These are phyloP conservation scores for Dicerorhinus sumatrensis DNA, from an alignment of 2,113 vertebrate genomes.

Conservation along the genomic window DNA sequence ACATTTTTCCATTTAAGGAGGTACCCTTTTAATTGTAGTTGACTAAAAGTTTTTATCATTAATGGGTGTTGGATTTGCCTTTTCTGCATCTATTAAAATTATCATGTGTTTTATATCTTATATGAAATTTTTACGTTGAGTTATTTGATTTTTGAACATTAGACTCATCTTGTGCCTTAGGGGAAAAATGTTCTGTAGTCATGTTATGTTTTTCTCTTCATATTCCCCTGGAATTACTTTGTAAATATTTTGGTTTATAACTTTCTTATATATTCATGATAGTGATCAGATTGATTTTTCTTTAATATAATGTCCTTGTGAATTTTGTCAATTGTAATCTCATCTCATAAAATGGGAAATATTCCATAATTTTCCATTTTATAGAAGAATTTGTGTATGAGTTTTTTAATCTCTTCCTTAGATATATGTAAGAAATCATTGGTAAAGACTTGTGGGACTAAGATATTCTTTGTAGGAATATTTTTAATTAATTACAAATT, in stretches of 20 bases:
- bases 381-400: background rate
- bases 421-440: background rate
- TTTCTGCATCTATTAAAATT: background rate
- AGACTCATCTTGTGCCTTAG: background rate
- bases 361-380: background rate
- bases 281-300: background rate
- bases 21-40: background rate
- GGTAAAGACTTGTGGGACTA: background rate
- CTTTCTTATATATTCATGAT: background rate
- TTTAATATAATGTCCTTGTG: background rate
- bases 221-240: background rate
- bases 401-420: background rate
- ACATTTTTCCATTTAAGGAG: background rate
- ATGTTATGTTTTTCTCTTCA: background rate
- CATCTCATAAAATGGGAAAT: background rate
- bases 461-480: background rate
- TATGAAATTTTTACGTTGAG: background rate
- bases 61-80: background rate
- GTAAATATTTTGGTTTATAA: background rate
- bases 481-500: conserved; percentile 6
- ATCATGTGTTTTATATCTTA: background rate
- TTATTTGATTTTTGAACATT: background rate
- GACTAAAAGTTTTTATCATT: background rate
- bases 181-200: background rate
- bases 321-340: background rate